Evolutionary conservation across 2,113 vertebrate species (phyloP).

Genomic region (Lonchura striata): DNA sequence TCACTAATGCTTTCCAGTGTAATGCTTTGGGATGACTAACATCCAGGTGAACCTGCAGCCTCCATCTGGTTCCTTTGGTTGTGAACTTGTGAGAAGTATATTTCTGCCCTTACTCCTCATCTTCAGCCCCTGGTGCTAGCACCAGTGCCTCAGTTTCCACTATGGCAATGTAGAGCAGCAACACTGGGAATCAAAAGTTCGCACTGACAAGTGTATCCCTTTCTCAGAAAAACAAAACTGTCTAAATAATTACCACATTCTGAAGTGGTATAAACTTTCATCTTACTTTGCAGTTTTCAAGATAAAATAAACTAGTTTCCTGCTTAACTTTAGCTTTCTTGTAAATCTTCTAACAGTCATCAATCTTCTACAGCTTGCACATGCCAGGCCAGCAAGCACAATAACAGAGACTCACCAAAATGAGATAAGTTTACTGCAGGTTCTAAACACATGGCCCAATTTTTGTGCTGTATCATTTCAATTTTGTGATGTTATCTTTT

Average conservation of each 20-base stretch:
- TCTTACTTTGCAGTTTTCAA: conserved; percentile 16
- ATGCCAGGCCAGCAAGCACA: not conserved
- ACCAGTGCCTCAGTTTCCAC: not conserved
- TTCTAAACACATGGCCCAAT: conserved; percentile 4
- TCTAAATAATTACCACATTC: not conserved
- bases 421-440: not conserved
- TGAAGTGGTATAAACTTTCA: not conserved
- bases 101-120: not conserved
- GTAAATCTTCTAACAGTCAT: not conserved
- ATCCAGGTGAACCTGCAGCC: not conserved
- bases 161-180: not conserved
- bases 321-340: conserved; percentile 6
- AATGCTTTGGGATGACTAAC: not conserved
- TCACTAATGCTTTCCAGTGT: not conserved
- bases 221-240: not conserved
- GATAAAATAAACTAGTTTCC: not conserved
- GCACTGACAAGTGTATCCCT: not conserved
- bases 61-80: not conserved
- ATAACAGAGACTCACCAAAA: not conserved
- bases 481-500: conserved; percentile 7
- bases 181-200: not conserved
- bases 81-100: not conserved
- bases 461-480: conserved; percentile 35
- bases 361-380: not conserved
- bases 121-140: not conserved